Evolutionary conservation across 2,888 invertebrate species (phyloP).

Genomic region (Xestia ashworthii): DNA sequence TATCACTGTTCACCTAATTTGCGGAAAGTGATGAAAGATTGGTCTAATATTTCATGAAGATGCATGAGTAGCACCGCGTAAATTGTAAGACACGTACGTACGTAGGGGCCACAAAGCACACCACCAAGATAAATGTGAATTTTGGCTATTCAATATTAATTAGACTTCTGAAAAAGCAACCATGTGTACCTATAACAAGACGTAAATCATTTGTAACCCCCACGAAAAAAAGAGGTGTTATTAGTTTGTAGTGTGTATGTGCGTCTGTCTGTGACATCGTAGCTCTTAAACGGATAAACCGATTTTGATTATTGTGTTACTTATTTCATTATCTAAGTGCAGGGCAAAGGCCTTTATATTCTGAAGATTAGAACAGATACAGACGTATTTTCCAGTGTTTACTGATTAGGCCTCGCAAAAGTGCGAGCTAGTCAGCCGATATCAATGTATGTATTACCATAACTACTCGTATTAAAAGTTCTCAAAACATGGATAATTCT

Average conservation of each 20-base stretch:
- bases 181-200: neutral
- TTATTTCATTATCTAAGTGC: neutral
- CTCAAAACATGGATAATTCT: neutral
- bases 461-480: neutral
- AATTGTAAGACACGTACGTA: neutral
- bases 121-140: neutral
- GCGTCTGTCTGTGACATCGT: neutral
- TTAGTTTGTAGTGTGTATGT: neutral
- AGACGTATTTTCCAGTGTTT: conserved; percentile 26
- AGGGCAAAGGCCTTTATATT: conserved; percentile 13
- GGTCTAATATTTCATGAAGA: neutral
- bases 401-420: conserved; percentile 3
- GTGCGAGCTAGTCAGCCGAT: neutral
- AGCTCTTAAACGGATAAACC: neutral
- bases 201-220: neutral
- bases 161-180: neutral
- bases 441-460: neutral
- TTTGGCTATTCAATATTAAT: neutral
- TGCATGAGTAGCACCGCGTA: neutral
- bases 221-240: neutral
- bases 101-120: neutral
- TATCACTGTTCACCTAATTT: conserved; percentile 22
- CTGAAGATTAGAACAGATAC: conserved; percentile 10
- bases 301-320: neutral
- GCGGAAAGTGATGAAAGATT: conserved; percentile 29